phyloP scores from a whole-genome alignment of 2,888 invertebrate genomes.

The Liopterus haemorrhoidalis region DNA sequence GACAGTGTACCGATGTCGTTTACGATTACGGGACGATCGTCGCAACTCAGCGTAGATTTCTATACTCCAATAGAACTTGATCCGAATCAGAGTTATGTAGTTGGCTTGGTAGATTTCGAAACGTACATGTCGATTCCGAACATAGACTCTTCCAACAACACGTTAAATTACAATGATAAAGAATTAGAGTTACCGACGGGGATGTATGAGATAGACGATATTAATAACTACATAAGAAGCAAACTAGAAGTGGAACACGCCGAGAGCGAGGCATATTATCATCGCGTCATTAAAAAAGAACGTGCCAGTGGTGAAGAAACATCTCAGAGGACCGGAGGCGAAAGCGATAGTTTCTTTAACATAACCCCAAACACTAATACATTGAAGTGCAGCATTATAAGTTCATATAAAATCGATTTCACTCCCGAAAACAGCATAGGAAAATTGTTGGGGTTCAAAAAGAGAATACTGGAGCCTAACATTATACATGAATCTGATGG shows the following conservation, averaged over 20 bases:
- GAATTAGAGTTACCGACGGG: no score
- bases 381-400: constrained; percentile 28
- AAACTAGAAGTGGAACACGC: no score
- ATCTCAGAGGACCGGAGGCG: not conserved
- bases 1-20: constrained; percentile 5
- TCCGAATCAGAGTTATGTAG: not conserved
- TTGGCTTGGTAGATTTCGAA: not conserved
- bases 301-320: no score
- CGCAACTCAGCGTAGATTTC: constrained; percentile 1
- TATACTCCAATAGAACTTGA: constrained; percentile 1
- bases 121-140: constrained; percentile 34
- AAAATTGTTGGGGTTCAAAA: constrained; percentile 28
- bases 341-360: not conserved
- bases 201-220: no score
- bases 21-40: constrained; percentile 2
- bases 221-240: no score
- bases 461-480: constrained; percentile 11
- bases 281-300: no score
- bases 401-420: constrained; percentile 22
- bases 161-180: constrained; percentile 33
- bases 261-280: no score
- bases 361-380: constrained; percentile 33
- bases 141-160: constrained; percentile 37
- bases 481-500: constrained; percentile 30
- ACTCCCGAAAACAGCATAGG: constrained; percentile 22